Conservation (phyloP, 2,888 invertebrate species). For the Platycheirus rosarum region DNA sequence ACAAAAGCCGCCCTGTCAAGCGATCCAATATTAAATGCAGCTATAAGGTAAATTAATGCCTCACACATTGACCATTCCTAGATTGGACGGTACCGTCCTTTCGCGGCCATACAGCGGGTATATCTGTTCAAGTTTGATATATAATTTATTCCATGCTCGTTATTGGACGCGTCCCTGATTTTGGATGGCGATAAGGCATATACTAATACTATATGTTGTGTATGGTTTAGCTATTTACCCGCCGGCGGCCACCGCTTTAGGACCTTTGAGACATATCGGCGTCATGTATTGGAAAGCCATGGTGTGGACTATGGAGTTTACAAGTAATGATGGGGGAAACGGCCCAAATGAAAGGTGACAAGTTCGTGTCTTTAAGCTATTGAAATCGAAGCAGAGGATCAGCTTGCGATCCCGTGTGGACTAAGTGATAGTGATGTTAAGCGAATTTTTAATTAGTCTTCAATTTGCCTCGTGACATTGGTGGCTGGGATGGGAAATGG, state of each 20-base stretch:
- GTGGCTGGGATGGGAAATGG: not conserved
- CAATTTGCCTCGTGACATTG: slow-evolving; percentile 68
- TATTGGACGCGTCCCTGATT: slow-evolving; percentile 73
- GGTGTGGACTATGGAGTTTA: slow-evolving; percentile 71
- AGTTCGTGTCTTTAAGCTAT: slow-evolving; percentile 63
- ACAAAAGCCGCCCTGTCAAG: slow-evolving; percentile 71
- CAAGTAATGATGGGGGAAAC: slow-evolving; percentile 49
- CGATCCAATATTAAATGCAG: slow-evolving; percentile 71
- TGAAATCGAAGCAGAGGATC: slow-evolving; percentile 56
- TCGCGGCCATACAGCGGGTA: slow-evolving; percentile 1
- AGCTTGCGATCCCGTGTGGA: slow-evolving; percentile 8
- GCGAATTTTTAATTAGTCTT: slow-evolving; percentile 64
- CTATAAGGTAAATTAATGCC: slow-evolving; percentile 72
- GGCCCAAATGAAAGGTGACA: slow-evolving; percentile 62
- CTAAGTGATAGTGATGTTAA: too few relatives aligned
- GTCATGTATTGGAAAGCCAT: slow-evolving; percentile 77
- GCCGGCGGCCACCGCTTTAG: too few relatives aligned
- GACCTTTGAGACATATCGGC: slow-evolving; percentile 81
- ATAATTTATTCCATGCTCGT: slow-evolving; percentile 74
- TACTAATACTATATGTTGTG: slow-evolving; percentile 56
- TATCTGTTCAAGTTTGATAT: slow-evolving; percentile 65
- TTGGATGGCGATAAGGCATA: slow-evolving; percentile 73
- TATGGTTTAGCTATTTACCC: too few relatives aligned
- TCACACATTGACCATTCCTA: slow-evolving; percentile 51
- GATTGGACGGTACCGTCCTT: slow-evolving; percentile 36